These are phyloP conservation scores for Ophthalmolycus amberensis DNA, from an alignment of 2,113 vertebrate genomes.

Conservation along the genomic window DNA sequence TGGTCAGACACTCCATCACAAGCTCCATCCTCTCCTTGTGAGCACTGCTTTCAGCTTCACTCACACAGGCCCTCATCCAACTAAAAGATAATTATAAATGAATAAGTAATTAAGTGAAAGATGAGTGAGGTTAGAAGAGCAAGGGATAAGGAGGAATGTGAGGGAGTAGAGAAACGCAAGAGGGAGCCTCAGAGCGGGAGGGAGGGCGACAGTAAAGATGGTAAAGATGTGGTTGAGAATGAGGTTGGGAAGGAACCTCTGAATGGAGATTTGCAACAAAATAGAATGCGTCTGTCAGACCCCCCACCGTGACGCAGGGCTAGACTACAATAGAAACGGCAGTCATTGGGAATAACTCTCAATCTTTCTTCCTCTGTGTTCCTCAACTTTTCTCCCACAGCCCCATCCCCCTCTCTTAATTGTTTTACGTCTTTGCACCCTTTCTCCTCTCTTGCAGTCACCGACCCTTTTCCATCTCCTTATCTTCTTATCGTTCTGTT, in stretches of 20 bases:
- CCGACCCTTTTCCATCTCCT: slow-evolving; percentile 37
- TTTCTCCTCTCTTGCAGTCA: slow-evolving; percentile 10
- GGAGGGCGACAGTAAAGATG: slow-evolving; percentile 38
- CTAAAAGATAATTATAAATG: slow-evolving; percentile 54
- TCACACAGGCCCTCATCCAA: slow-evolving; percentile 2
- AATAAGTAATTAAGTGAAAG: slow-evolving; percentile 62
- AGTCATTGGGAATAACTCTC: slow-evolving; percentile 66
- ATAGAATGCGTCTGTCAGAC: slow-evolving; percentile 64
- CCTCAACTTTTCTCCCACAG: slow-evolving; percentile 28
- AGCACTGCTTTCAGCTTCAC: slow-evolving; percentile 31
- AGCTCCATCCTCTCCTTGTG: slow-evolving; percentile 17
- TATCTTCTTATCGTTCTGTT: slow-evolving; percentile 60
- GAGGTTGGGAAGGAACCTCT: slow-evolving; percentile 60
- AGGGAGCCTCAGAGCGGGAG: slow-evolving; percentile 43
- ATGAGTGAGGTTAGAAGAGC: slow-evolving; percentile 48
- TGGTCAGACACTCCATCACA: slow-evolving; percentile 17
- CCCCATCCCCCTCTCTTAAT: slow-evolving; percentile 16
- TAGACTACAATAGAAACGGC: slow-evolving; percentile 65
- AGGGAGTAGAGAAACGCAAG: slow-evolving; percentile 29
- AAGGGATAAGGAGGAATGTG: slow-evolving; percentile 56
- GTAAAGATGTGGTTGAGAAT: slow-evolving; percentile 59
- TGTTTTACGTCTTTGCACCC: slow-evolving; percentile 29
- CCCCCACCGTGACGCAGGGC: slow-evolving; percentile 58
- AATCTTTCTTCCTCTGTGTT: slow-evolving; percentile 48
- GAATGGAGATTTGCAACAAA: slow-evolving; percentile 78